Conservation (phyloP, 2,113 vertebrate genomes). For the Oplegnathus fasciatus region DNA sequence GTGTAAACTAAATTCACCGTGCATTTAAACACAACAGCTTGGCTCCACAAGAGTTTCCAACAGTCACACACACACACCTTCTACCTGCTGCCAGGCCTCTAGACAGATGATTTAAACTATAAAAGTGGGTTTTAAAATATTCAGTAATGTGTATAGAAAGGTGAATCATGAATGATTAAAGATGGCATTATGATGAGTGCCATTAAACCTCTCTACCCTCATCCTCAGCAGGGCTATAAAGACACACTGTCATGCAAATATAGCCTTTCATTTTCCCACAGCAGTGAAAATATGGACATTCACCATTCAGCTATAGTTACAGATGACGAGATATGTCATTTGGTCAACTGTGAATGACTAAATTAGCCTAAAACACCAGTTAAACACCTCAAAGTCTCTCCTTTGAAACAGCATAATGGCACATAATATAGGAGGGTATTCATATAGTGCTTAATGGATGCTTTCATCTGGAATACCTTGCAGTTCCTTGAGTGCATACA, state of each 20-base stretch:
- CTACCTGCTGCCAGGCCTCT: slow-evolving; percentile 20
- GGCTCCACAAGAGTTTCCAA: background rate
- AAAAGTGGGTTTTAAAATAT: slow-evolving; percentile 57
- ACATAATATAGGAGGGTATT: background rate
- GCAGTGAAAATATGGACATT: background rate
- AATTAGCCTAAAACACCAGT: background rate
- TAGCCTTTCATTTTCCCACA: background rate
- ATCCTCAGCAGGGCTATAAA: slow-evolving; percentile 5
- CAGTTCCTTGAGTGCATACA: slow-evolving; percentile 28
- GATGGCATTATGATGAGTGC: slow-evolving; percentile 34
- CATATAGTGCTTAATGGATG: slow-evolving; percentile 30
- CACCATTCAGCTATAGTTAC: background rate
- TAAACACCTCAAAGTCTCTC: slow-evolving; percentile 8
- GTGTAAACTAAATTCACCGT: background rate
- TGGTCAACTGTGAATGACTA: slow-evolving; percentile 18
- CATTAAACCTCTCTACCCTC: slow-evolving; percentile 32
- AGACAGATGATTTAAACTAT: slow-evolving; percentile 26
- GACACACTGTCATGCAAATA: slow-evolving; percentile 19
- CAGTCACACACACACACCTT: background rate
- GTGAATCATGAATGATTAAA: slow-evolving; percentile 71
- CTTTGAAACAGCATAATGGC: background rate
- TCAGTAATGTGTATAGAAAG: slow-evolving; percentile 54
- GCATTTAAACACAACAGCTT: slow-evolving; percentile 4
- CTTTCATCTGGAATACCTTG: slow-evolving; percentile 32
- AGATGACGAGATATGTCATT: background rate